Evolutionary conservation across 2,113 vertebrate species (phyloP).

Genomic region (Perognathus longimembris): DNA sequence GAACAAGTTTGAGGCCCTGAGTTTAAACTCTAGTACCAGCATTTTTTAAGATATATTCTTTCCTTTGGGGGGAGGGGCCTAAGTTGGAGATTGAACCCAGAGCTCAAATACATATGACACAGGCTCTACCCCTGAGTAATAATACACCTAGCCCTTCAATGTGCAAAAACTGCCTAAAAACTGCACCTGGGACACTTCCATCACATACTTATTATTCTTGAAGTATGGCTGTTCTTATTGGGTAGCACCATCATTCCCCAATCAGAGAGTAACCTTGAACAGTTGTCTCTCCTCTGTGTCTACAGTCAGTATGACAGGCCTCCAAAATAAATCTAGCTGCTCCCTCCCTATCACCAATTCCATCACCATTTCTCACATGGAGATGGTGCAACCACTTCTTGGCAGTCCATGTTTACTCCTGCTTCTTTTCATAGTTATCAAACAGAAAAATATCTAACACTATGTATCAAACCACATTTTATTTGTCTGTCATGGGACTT

Average conservation of each 20-base stretch:
- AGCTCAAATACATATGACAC: not conserved
- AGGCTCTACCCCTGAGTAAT: not conserved
- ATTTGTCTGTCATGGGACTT: no score
- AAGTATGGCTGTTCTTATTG: not conserved
- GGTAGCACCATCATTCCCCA: not conserved
- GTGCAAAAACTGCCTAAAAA: not conserved
- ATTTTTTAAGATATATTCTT: no score
- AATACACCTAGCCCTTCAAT: not conserved
- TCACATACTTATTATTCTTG: not conserved
- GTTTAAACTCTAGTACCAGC: no score
- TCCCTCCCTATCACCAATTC: not conserved
- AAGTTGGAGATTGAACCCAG: not conserved
- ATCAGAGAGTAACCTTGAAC: not conserved
- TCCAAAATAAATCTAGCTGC: not conserved
- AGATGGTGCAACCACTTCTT: not conserved
- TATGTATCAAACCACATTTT: not conserved
- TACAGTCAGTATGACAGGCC: not conserved
- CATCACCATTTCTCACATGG: not conserved
- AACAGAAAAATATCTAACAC: not conserved
- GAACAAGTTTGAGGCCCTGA: no score
- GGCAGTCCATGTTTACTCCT: not conserved
- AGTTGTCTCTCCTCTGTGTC: not conserved
- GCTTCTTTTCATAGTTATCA: not conserved
- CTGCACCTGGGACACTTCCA: not conserved
- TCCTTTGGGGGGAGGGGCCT: not conserved